A percentile compares a stretch with the other conserved stretches of the same genome.
phyloP scores from a whole-genome alignment of 2,113 vertebrate genomes.

The Hypanus sabinus region DNA sequence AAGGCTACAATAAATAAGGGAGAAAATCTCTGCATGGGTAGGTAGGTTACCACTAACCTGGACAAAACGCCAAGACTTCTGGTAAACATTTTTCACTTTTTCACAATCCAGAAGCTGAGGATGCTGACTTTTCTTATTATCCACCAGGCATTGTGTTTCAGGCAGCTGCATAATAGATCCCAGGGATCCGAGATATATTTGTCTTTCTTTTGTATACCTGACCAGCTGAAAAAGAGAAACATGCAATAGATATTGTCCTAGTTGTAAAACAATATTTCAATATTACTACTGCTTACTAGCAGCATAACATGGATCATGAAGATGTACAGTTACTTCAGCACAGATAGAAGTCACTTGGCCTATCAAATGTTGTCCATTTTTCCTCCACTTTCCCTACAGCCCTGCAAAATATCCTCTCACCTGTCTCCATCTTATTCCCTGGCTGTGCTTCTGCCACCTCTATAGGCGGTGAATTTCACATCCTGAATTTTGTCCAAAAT shows the following conservation, averaged over 20 bases:
- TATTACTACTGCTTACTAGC: neutral
- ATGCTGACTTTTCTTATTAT: constrained; percentile 68
- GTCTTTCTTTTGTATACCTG: constrained; percentile 84
- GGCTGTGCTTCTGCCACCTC: no score
- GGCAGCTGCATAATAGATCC: constrained; percentile 77
- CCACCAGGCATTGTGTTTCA: constrained; percentile 85
- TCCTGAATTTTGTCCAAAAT: no score
- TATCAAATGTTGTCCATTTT: no score
- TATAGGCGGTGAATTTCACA: no score
- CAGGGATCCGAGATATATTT: constrained; percentile 80
- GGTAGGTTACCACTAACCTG: constrained; percentile 62
- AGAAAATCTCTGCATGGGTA: neutral
- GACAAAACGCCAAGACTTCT: constrained; percentile 85
- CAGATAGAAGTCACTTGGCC: no score
- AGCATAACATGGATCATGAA: neutral
- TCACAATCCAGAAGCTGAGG: constrained; percentile 90
- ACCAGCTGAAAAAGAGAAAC: constrained; percentile 61
- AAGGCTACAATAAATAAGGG: neutral
- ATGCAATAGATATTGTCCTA: neutral
- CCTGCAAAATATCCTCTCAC: no score
- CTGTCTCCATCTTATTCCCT: no score
- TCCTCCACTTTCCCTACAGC: no score
- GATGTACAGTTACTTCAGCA: no score
- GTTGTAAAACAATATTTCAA: neutral
- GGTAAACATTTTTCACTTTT: constrained; percentile 72